A percentile compares a stretch with the other conserved stretches of the same genome.
phyloP scores from a whole-genome alignment of 2,113 vertebrate species.

The Nannospalax galili region DNA sequence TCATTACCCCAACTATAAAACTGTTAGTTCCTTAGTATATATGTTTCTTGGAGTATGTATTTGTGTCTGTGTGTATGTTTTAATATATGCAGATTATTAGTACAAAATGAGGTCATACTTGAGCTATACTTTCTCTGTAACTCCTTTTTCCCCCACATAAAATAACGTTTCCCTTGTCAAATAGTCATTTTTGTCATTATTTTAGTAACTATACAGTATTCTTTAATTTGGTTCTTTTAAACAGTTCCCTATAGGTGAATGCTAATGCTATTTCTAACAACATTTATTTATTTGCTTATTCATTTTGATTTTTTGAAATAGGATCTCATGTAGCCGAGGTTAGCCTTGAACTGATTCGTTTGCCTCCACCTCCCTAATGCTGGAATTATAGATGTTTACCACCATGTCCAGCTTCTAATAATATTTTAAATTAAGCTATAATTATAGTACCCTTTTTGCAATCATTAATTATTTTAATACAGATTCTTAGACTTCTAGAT shows the following conservation, averaged over 20 bases:
- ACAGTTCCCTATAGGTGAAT: too few relatives aligned
- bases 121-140: too few relatives aligned
- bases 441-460: not conserved
- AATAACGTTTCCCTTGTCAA: too few relatives aligned
- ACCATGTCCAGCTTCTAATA: not conserved
- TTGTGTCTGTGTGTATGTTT: too few relatives aligned
- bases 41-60: too few relatives aligned
- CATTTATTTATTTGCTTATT: too few relatives aligned
- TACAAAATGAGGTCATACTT: too few relatives aligned
- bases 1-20: not conserved
- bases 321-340: too few relatives aligned
- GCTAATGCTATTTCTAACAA: not conserved
- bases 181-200: not conserved
- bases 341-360: not conserved
- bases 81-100: too few relatives aligned
- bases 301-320: too few relatives aligned
- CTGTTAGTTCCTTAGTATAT: not conserved
- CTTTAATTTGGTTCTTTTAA: too few relatives aligned
- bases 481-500: not conserved
- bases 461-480: slow-evolving; percentile 8
- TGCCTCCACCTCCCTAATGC: not conserved
- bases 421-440: not conserved
- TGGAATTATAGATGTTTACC: not conserved
- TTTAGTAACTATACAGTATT: not conserved
- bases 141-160: not conserved